Base-by-base conservation (phyloP, 2,888 invertebrate species). In the Trichacis sp. region DNA sequence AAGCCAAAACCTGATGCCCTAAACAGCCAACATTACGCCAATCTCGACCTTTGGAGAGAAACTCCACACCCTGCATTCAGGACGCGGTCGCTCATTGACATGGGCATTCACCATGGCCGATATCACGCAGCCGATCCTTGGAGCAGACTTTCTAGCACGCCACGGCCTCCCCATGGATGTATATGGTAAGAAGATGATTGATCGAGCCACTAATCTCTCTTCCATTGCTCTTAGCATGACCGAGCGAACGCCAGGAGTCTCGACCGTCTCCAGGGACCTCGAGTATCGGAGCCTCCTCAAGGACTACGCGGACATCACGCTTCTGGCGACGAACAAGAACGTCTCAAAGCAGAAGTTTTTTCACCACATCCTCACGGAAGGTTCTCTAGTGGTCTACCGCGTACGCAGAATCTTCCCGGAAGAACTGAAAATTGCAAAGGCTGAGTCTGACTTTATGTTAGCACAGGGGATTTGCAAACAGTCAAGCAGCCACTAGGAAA, bases 361-460 rank as follows among this genome's bases (percentile, higher is more conserved):
- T 8, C 68, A 72, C 24, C 24, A 24, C 24, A 24, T 24, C 24
- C 24, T 24, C 4, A 24, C 24, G 8, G 24, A n/a, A n/a, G 80
- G 81, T n/a, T 75, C 77, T 30, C 82, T 80, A 1, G 74, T 78
- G 2, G 56, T 50, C n/a, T 45, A 70, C 12, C 57, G 69, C 55
- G 67, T 77, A 0, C 71, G 79, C 3, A 67, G 81, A 0, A 50
- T 84, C 3, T 18, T 73, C 5, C 75, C 75, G 0, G 79, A 80
- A 1, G 71, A 73, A 43, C 62, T 77, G 78, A 78, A 38, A 79
- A 79, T n/a, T n/a, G n/a, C n/a, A n/a, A n/a, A n/a, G n/a, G n/a
- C n/a, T n/a, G n/a, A n/a, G n/a, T n/a, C n/a, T 50, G 48, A 69
- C 8, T 12, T 30, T 1, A 71, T 78, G 73, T 29, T 78, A 1